A percentile compares a stretch with the other conserved stretches of the same genome.
Evolutionary conservation across 2,797 vertebrate species (phyloP).

Genomic region (Hoplostethus atlanticus): DNA sequence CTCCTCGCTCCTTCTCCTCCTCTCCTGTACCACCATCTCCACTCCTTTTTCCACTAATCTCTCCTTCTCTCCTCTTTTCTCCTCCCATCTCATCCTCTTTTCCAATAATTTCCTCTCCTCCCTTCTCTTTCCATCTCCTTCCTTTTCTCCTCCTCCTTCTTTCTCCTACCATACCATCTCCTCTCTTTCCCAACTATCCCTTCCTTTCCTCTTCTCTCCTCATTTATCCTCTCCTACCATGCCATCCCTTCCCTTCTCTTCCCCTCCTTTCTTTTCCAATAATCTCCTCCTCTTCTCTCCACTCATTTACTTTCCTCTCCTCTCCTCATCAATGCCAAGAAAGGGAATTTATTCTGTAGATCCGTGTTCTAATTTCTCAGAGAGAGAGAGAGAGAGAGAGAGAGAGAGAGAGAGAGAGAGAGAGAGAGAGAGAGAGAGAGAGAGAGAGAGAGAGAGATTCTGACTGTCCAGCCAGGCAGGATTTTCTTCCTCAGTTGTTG

Average conservation of each 20-base stretch:
- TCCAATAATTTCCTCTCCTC: neutral
- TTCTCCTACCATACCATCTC: neutral
- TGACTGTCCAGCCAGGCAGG: conserved; percentile 61
- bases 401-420: conserved; percentile 4
- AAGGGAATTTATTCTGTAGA: conserved; percentile 52
- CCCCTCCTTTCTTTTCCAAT: too few species aligned
- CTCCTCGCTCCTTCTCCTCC: conserved; percentile 1
- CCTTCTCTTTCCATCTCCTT: neutral
- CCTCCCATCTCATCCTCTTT: neutral
- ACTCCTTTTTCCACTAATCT: too few species aligned
- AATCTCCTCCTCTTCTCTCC: neutral
- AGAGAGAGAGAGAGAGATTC: conserved; percentile 33
- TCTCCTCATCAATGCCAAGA: conserved; percentile 49
- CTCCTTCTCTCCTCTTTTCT: neutral
- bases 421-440: neutral
- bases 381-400: conserved; percentile 18
- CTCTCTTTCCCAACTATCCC: neutral
- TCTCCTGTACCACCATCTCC: neutral
- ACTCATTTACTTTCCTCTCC: conserved; percentile 8
- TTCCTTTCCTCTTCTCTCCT: neutral
- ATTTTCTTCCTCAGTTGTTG: conserved; percentile 46
- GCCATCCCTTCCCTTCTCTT: neutral
- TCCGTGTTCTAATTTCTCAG: conserved; percentile 48
- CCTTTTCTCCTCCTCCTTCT: neutral
- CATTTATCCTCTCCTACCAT: neutral